Conservation (phyloP, 2,888 invertebrate genomes). For the Chydorus sphaericus region DNA sequence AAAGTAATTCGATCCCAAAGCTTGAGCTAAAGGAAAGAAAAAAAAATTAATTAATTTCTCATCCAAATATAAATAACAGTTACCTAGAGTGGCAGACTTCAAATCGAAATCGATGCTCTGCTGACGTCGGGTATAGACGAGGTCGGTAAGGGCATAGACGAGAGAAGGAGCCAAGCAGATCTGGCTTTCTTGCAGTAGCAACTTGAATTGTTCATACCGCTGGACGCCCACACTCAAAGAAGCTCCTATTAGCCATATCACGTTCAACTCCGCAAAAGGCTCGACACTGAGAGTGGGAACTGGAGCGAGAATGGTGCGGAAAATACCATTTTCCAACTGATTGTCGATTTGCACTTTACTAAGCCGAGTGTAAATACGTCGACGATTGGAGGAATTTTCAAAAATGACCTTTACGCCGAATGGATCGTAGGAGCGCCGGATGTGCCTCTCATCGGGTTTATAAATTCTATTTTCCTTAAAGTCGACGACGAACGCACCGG, state of each 20-base stretch:
- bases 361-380: constrained; percentile 77
- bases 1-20: constrained; percentile 91
- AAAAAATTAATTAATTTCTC: not conserved
- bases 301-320: constrained; percentile 86
- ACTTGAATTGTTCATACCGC: constrained; percentile 87
- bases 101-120: constrained; percentile 34
- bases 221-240: constrained; percentile 58
- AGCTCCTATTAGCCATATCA: constrained; percentile 75
- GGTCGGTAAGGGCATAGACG: constrained; percentile 52
- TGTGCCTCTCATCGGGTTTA: constrained; percentile 47
- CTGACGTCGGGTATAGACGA: constrained; percentile 29
- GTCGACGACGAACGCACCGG: constrained; percentile 43
- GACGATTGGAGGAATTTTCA: constrained; percentile 67
- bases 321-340: constrained; percentile 80
- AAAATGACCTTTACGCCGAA: constrained; percentile 84
- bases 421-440: constrained; percentile 67
- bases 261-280: constrained; percentile 86
- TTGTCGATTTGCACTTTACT: constrained; percentile 82
- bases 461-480: constrained; percentile 53
- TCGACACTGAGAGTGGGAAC: constrained; percentile 69
- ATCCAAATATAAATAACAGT: not conserved
- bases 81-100: not conserved
- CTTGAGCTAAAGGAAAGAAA: too few species aligned
- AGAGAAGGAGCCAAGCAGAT: constrained; percentile 87
- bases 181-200: constrained; percentile 92